Conservation (phyloP, 2,888 invertebrate species). For the Drymonia ruficornis region DNA sequence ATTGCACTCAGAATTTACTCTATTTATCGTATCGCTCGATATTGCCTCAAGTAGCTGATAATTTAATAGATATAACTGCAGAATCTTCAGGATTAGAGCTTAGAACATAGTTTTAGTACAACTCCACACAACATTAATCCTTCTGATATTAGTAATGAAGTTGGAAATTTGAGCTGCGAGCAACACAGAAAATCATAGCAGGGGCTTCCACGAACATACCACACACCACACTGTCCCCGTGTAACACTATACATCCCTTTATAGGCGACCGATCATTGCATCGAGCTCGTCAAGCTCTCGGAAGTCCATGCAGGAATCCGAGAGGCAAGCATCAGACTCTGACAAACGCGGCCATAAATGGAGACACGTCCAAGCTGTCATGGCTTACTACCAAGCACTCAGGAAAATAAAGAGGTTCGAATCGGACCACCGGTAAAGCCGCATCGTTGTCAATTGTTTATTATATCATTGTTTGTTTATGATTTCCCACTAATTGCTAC, state of each 20-base stretch:
- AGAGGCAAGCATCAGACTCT: conserved; percentile 70
- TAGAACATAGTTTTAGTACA: too few species aligned
- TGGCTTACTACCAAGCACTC: conserved; percentile 95
- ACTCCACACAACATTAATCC: neutral
- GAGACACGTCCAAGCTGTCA: conserved; percentile 94
- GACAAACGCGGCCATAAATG: conserved; percentile 89
- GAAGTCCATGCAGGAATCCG: conserved; percentile 75
- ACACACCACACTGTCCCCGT: conserved; percentile 56
- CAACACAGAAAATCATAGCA: conserved; percentile 42
- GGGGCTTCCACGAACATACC: conserved; percentile 52
- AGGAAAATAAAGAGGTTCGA: conserved; percentile 95
- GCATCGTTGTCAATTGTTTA: conserved; percentile 71
- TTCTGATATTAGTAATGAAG: neutral
- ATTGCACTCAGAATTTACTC: too few species aligned
- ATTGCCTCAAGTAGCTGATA: too few species aligned
- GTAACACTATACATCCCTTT: conserved; percentile 77
- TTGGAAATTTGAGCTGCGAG: conserved; percentile 24
- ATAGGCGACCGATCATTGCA: conserved; percentile 81
- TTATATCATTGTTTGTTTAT: conserved; percentile 72
- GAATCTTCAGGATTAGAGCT: too few species aligned
- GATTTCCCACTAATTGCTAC: conserved; percentile 73
- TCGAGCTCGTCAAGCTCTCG: conserved; percentile 79
- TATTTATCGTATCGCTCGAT: too few species aligned
- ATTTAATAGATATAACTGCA: too few species aligned
- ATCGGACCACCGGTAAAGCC: conserved; percentile 63